A percentile compares a stretch with the other conserved stretches of the same genome.
Conservation (phyloP, 2,113 vertebrate genomes). For the Isichthys henryi region DNA sequence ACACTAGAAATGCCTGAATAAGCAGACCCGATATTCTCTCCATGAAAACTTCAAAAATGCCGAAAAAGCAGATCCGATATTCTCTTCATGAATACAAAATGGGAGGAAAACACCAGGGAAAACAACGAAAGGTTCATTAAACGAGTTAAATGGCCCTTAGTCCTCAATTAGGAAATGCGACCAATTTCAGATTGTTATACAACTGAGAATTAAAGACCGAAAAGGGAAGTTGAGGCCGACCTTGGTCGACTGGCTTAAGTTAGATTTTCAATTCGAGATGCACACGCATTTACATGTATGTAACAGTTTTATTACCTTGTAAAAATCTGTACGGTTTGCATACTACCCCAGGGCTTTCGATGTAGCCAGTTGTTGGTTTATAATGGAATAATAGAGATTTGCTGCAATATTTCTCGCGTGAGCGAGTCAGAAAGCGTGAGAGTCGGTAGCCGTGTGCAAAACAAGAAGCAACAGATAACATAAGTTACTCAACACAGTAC, state of each 20-base stretch:
- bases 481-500: neutral
- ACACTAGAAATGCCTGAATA: neutral
- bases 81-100: neutral
- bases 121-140: neutral
- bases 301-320: no score
- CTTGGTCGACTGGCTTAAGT: no score
- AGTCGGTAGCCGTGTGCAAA: no score
- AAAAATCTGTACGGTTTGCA: no score
- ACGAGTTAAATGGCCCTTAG: neutral
- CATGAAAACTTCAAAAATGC: neutral
- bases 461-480: neutral
- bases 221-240: neutral
- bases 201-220: neutral
- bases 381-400: no score
- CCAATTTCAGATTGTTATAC: neutral
- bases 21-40: neutral
- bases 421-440: no score
- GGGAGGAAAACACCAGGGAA: neutral
- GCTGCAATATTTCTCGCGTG: no score
- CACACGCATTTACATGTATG: no score
- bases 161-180: neutral
- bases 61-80: neutral
- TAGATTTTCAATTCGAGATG: no score
- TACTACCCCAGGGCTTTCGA: no score
- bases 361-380: no score